Evolutionary conservation across 2,797 vertebrate species (phyloP).

Genomic region (Halcyon leucocephala): DNA sequence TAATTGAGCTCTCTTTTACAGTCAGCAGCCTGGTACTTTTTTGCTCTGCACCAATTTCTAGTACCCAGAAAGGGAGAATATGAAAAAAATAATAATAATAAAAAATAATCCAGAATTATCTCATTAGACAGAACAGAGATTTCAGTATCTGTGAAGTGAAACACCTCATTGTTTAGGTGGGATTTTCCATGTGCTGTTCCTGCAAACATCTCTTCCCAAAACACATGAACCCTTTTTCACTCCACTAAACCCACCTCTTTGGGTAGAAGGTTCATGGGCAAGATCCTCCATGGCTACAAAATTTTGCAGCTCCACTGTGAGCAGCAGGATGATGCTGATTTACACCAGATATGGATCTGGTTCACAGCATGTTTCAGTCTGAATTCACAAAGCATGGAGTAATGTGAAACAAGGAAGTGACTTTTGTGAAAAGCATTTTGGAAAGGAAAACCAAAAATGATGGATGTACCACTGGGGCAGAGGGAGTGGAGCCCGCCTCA

Average conservation of each 20-base stretch:
- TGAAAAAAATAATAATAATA: neutral
- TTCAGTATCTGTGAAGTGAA: neutral
- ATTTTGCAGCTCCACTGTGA: slow-evolving; percentile 8
- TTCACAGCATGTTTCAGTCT: slow-evolving; percentile 25
- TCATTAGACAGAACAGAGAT: neutral
- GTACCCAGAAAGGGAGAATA: neutral
- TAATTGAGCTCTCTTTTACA: neutral
- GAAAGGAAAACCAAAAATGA: slow-evolving; percentile 73
- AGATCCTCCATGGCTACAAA: neutral
- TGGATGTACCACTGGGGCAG: slow-evolving; percentile 67
- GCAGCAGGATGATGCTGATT: slow-evolving; percentile 48
- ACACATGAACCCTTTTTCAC: neutral
- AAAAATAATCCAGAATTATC: neutral
- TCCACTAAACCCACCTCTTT: neutral
- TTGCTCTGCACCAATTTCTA: neutral
- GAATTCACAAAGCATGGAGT: slow-evolving; percentile 66
- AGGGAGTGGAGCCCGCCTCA: slow-evolving; percentile 58
- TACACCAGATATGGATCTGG: slow-evolving; percentile 40
- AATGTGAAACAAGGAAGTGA: slow-evolving; percentile 73
- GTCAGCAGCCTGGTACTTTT: neutral
- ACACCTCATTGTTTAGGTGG: neutral
- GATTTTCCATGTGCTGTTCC: neutral
- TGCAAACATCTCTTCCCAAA: neutral
- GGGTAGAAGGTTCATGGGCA: neutral
- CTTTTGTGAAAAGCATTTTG: slow-evolving; percentile 73